Conservation (phyloP, 2,888 invertebrate genomes). For the Drosophila meridionalis region DNA sequence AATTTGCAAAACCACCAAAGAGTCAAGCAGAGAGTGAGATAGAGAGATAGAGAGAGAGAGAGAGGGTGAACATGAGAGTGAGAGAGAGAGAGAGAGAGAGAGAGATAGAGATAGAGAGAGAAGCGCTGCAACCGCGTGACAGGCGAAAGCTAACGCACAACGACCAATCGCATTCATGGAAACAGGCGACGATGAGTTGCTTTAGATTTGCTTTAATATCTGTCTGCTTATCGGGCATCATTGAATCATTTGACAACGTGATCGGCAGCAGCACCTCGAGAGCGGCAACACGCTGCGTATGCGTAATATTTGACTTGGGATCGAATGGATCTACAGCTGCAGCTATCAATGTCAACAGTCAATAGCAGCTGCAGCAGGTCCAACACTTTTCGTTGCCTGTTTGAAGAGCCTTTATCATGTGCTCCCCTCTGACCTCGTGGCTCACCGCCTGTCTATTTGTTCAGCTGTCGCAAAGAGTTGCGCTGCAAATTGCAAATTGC, state of each 20-base stretch:
- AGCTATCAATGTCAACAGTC: constrained; percentile 11
- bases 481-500: constrained; percentile 34
- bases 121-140: constrained; percentile 27
- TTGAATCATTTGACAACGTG: constrained; percentile 66
- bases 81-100: neutral
- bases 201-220: constrained; percentile 8
- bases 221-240: constrained; percentile 36
- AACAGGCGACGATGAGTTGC: neutral
- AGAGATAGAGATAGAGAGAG: neutral
- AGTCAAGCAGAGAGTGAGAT: neutral
- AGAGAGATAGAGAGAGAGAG: neutral
- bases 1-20: constrained; percentile 47
- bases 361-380: neutral
- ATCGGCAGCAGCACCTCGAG: constrained; percentile 22
- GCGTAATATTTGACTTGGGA: constrained; percentile 31
- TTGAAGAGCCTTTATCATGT: constrained; percentile 18
- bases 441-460: constrained; percentile 40
- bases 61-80: neutral
- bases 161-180: constrained; percentile 18
- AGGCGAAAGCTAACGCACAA: constrained; percentile 3
- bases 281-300: constrained; percentile 41
- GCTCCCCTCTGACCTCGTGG: neutral
- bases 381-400: constrained; percentile 10
- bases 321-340: constrained; percentile 16
- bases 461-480: constrained; percentile 43